phyloP scores from a whole-genome alignment of 2,888 invertebrate species.

The Pyrochroa serraticornis region DNA sequence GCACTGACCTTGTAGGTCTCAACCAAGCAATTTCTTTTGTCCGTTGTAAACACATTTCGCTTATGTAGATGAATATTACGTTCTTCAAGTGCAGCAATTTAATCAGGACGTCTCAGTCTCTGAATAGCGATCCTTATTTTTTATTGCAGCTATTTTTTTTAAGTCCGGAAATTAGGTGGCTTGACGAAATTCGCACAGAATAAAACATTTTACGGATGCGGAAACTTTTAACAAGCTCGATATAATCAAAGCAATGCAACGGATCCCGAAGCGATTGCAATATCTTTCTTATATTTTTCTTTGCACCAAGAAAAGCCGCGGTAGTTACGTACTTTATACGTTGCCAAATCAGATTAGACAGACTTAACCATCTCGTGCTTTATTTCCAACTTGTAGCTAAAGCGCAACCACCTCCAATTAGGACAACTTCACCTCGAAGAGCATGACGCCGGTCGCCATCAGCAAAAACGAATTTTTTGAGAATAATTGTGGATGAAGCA shows the following conservation, averaged over 20 bases:
- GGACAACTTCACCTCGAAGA: too few relatives aligned
- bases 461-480: too few relatives aligned
- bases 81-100: slow-evolving; percentile 29
- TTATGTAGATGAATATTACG: slow-evolving; percentile 29
- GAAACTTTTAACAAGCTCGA: neutral
- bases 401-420: too few relatives aligned
- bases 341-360: too few relatives aligned
- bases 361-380: too few relatives aligned
- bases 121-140: slow-evolving; percentile 19
- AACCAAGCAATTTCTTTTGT: slow-evolving; percentile 20
- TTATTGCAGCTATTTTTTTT: slow-evolving; percentile 25
- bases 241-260: neutral
- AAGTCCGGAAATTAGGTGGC: slow-evolving; percentile 23
- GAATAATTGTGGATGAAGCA: too few relatives aligned
- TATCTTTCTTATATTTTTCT: neutral
- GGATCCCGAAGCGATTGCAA: neutral
- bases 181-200: slow-evolving; percentile 18
- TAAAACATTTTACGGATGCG: slow-evolving; percentile 18
- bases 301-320: neutral
- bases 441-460: too few relatives aligned
- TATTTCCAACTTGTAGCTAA: too few relatives aligned
- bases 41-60: slow-evolving; percentile 25
- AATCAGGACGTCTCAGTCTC: slow-evolving; percentile 24
- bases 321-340: too few relatives aligned
- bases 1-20: neutral